phyloP scores from a whole-genome alignment of 2,797 vertebrate genomes.

The Halcyon leucocephala region DNA sequence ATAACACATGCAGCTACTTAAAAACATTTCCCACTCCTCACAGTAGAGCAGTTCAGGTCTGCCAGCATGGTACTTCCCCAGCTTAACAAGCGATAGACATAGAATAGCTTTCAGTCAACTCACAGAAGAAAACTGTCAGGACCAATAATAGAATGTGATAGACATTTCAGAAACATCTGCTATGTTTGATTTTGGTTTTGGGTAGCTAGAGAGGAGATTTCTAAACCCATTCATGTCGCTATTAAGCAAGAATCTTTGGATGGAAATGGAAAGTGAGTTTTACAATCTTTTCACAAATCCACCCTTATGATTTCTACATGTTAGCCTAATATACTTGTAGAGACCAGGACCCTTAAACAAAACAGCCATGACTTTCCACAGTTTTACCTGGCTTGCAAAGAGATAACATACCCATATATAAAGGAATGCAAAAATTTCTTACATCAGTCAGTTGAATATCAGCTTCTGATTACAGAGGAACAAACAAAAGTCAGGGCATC shows the following conservation, averaged over 20 bases:
- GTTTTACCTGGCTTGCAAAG: background rate
- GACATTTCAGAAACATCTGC: background rate
- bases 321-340: background rate
- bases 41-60: slow-evolving; percentile 5
- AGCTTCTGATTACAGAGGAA: background rate
- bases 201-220: background rate
- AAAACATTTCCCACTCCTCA: background rate
- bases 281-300: background rate
- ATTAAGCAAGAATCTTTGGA: background rate
- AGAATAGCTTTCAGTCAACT: background rate
- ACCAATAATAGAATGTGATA: background rate
- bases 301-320: background rate
- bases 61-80: slow-evolving; percentile 11
- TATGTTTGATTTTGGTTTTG: background rate
- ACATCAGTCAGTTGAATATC: background rate
- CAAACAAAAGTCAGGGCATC: background rate
- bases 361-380: background rate
- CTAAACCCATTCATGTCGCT: background rate
- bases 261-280: background rate
- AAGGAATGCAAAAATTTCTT: background rate
- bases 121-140: background rate
- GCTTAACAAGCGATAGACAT: background rate
- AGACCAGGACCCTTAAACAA: background rate
- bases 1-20: background rate
- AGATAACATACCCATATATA: background rate